Evolutionary conservation across 2,797 vertebrate species (phyloP).

Genomic region (Sciurus carolinensis): DNA sequence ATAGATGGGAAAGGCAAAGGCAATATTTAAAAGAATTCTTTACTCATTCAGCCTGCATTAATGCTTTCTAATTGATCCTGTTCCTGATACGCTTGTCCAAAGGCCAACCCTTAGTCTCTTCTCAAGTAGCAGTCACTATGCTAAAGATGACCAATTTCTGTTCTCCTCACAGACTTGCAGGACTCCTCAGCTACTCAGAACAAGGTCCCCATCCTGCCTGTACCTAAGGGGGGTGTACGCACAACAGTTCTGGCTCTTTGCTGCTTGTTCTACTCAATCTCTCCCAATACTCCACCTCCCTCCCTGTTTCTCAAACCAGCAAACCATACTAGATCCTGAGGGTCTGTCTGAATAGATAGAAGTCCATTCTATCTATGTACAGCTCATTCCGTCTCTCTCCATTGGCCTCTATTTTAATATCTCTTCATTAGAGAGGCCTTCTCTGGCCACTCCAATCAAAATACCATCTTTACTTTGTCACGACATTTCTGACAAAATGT

Average conservation of each 20-base stretch:
- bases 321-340: neutral
- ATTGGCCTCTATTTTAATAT: neutral
- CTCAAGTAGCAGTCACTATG: neutral
- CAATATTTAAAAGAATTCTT: neutral
- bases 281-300: neutral
- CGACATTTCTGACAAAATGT: neutral
- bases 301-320: neutral
- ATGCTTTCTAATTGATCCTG: neutral
- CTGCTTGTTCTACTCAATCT: neutral
- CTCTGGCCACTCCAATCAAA: no score
- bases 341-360: neutral
- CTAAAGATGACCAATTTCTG: neutral
- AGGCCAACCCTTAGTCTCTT: neutral
- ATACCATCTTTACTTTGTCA: neutral
- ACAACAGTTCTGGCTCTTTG: neutral
- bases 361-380: neutral
- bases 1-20: neutral
- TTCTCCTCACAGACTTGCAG: neutral
- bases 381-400: neutral
- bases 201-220: neutral
- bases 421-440: neutral
- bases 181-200: neutral
- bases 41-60: neutral
- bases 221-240: neutral
- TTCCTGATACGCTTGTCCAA: neutral